phyloP scores from a whole-genome alignment of 2,888 invertebrate genomes.

The Schizotus pectinicornis region DNA sequence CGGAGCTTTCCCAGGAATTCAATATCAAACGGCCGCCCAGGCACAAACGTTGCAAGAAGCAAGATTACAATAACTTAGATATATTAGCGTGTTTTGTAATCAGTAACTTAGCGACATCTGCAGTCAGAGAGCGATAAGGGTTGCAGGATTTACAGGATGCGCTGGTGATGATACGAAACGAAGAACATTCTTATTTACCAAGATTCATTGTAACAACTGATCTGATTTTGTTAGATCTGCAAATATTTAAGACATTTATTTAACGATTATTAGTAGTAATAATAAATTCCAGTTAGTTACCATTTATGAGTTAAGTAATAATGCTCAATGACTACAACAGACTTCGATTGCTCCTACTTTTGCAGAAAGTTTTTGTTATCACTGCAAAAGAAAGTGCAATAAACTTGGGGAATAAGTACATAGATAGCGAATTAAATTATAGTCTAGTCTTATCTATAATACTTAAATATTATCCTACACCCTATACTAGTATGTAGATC shows the following conservation, averaged over 20 bases:
- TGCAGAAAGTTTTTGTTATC: constrained; percentile 54
- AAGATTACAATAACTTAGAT: constrained; percentile 69
- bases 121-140: neutral
- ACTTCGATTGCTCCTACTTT: constrained; percentile 55
- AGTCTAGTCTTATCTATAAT: constrained; percentile 26
- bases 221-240: constrained; percentile 8
- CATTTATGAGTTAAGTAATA: constrained; percentile 37
- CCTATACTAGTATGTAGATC: constrained; percentile 12
- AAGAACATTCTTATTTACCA: neutral
- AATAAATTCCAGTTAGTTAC: constrained; percentile 48
- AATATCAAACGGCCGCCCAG: constrained; percentile 66
- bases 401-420: constrained; percentile 34
- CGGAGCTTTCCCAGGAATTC: constrained; percentile 69
- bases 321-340: constrained; percentile 54
- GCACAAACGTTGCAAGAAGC: constrained; percentile 76
- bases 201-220: neutral
- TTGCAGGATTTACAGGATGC: constrained; percentile 4
- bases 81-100: constrained; percentile 8
- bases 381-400: constrained; percentile 57
- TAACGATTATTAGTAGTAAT: constrained; percentile 32
- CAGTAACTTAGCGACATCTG: no score
- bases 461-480: constrained; percentile 28
- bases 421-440: constrained; percentile 35
- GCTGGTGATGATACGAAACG: neutral
- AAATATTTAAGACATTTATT: constrained; percentile 9